Base-by-base conservation (phyloP, 2,888 invertebrate genomes). In the Criorhina ranunculi region DNA sequence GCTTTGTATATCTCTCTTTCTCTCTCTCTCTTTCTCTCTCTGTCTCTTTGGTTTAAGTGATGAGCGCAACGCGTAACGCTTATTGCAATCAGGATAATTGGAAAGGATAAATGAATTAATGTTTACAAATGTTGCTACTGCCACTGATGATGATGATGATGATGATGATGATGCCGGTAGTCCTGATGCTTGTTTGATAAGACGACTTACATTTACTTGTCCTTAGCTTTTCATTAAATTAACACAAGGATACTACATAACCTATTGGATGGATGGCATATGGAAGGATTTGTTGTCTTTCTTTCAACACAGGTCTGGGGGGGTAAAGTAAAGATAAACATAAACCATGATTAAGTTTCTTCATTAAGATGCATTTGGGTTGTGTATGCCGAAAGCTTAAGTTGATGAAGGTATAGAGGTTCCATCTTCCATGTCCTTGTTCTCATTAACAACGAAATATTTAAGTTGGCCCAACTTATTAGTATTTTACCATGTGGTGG, bases 61-160 rank as follows among this genome's bases (percentile, higher is more conserved):
- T 80, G 85, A 85, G 80, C 79, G 75, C 67, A 78, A 33, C 69
- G 80, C 75, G 59, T 29, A 72, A 72, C 77, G 72, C 81, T 81
- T 81, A 77, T 77, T 86, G 86, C 86, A 86, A 86, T 86, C 86
- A 86, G 81, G 86, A 86, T 86, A 86, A 86, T 86, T 86, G 86
- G 75, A 86, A 77, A 86, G 86, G 86, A 86, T 86, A 86, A 85
- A 86, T 86, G 86, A 86, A 86, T 81, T 86, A 81, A 86, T 86
- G 81, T 86, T 86, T 86, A 81, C 86, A 77, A 86, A 85, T 80
- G 85, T 76, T 85, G 59, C 73, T 72, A 72, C 79, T 75, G 62
- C 73, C 59, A 73, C 82, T 72, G 62, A 60, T 55, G 66, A 33
- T 67, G 64, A 67, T 67, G 64, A 35, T 75, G 76, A 17, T 70